phyloP scores from a whole-genome alignment of 2,888 invertebrate species.

The Entomobrya proxima region DNA sequence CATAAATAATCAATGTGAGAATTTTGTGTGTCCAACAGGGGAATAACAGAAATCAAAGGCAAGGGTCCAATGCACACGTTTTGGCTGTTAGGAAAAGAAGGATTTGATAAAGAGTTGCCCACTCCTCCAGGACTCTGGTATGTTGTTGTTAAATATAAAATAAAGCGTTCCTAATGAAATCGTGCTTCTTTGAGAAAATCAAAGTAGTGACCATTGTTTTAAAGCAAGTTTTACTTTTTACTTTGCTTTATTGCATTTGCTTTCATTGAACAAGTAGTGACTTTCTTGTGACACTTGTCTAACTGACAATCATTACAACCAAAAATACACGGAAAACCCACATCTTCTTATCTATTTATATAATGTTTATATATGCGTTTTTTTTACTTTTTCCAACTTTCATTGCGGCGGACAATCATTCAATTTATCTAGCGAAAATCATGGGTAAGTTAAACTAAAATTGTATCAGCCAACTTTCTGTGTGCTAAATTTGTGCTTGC shows the following conservation, averaged over 20 bases:
- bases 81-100: constrained; percentile 91
- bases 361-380: neutral
- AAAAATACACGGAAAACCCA: neutral
- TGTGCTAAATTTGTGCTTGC: neutral
- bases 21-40: constrained; percentile 78
- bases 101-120: constrained; percentile 88
- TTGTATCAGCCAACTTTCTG: constrained; percentile 12
- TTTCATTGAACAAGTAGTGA: constrained; percentile 19
- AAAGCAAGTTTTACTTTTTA: constrained; percentile 8
- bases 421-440: constrained; percentile 54
- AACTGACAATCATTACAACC: neutral
- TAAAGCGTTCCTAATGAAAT: constrained; percentile 1
- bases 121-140: constrained; percentile 88
- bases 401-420: constrained; percentile 33
- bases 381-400: neutral
- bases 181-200: neutral
- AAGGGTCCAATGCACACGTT: constrained; percentile 93
- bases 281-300: constrained; percentile 1
- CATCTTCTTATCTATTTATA: neutral
- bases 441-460: constrained; percentile 49
- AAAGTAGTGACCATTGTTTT: constrained; percentile 17
- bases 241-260: constrained; percentile 7
- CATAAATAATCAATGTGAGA: constrained; percentile 28
- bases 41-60: constrained; percentile 91
- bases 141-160: constrained; percentile 76